A percentile compares a stretch with the other conserved stretches of the same genome.
Conservation (phyloP, 2,888 invertebrate species). For the Xanthia icteritia region DNA sequence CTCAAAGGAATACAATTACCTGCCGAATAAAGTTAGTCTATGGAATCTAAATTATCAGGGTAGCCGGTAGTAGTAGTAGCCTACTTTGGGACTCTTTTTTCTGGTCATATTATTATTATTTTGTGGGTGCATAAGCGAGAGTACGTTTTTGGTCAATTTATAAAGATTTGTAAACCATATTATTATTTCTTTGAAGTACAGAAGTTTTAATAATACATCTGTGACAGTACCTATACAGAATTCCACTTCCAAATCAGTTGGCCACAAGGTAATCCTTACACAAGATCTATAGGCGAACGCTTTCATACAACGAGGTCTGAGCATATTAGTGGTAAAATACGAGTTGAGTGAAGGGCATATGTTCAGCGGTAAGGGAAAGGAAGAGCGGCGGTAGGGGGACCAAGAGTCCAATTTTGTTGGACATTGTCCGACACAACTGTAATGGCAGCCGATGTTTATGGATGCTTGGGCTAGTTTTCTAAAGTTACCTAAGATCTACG, state of each 20-base stretch:
- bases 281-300: slow-evolving; percentile 23
- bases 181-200: neutral
- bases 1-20: slow-evolving; percentile 14
- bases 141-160: neutral
- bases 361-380: slow-evolving; percentile 49
- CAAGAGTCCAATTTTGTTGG: neutral
- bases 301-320: slow-evolving; percentile 32
- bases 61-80: too few relatives aligned
- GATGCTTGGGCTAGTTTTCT: neutral
- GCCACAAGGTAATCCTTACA: slow-evolving; percentile 14
- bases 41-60: neutral
- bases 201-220: too few relatives aligned
- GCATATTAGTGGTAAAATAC: slow-evolving; percentile 52
- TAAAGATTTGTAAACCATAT: neutral
- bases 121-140: neutral
- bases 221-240: neutral
- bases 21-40: neutral
- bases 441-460: neutral
- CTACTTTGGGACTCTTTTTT: too few relatives aligned
- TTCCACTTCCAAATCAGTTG: slow-evolving; percentile 25
- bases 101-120: too few relatives aligned
- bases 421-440: neutral
- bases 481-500: neutral
- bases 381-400: slow-evolving; percentile 23
- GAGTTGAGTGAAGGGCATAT: slow-evolving; percentile 58